phyloP scores from a whole-genome alignment of 2,113 vertebrate genomes.

The Saimiri boliviensis region DNA sequence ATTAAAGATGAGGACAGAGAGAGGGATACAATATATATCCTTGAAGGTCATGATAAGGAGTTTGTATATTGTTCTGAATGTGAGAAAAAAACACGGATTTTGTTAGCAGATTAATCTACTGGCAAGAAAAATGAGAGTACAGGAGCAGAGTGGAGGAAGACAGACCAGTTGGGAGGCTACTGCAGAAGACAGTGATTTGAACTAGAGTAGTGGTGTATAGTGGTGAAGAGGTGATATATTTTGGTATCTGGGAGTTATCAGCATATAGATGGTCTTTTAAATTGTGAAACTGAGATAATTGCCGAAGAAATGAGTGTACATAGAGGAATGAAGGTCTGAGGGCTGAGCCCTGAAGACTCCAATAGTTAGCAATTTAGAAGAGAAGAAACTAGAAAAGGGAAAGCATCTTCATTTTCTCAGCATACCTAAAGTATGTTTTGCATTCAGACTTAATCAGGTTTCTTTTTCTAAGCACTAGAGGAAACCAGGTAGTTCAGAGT shows the following conservation, averaged over 20 bases:
- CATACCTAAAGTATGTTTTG: background rate
- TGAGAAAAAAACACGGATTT: constrained; percentile 22
- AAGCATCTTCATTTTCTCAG: background rate
- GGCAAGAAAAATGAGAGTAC: background rate
- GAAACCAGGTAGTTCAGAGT: background rate
- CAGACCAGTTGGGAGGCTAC: background rate
- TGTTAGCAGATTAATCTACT: background rate
- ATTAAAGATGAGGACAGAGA: background rate
- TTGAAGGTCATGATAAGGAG: background rate
- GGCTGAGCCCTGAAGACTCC: background rate
- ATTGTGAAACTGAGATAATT: background rate
- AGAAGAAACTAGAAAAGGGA: background rate
- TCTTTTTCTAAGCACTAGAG: constrained; percentile 11
- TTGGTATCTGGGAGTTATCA: background rate
- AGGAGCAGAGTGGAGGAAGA: background rate
- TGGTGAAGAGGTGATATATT: background rate
- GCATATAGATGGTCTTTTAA: background rate
- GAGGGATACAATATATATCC: background rate
- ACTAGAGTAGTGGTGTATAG: background rate
- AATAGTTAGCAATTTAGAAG: background rate
- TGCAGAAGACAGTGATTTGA: background rate
- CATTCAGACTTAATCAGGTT: background rate
- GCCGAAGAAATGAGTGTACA: background rate
- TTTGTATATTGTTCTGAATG: constrained; percentile 35
- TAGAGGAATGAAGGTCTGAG: background rate